phyloP scores from a whole-genome alignment of 2,888 invertebrate genomes.

The Hemaris fuciformis region DNA sequence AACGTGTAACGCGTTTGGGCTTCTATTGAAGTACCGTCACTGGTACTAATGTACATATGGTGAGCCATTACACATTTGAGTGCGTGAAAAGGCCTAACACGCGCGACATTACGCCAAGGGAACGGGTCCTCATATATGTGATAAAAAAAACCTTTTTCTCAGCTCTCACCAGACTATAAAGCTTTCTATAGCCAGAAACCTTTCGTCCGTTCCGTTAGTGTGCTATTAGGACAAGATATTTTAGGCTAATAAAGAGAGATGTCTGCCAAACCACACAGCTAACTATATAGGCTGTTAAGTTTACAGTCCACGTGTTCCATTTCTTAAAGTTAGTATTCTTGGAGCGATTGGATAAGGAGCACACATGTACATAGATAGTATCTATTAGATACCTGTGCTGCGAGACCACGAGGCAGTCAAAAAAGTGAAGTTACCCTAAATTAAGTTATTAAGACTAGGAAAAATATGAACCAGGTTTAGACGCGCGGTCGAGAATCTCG shows the following conservation, averaged over 20 bases:
- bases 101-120: not conserved
- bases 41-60: not conserved
- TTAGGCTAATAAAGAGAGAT: constrained; percentile 1
- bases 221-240: not conserved
- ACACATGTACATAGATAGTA: too few relatives aligned
- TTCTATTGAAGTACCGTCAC: too few relatives aligned
- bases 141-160: constrained; percentile 12
- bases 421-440: too few relatives aligned
- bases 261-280: not conserved
- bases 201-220: constrained; percentile 8
- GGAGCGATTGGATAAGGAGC: too few relatives aligned
- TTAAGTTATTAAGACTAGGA: too few relatives aligned
- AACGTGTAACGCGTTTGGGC: too few relatives aligned
- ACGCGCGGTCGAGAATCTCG: too few relatives aligned
- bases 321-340: too few relatives aligned
- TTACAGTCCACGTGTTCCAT: too few relatives aligned
- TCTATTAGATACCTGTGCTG: too few relatives aligned
- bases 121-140: constrained; percentile 10
- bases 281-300: not conserved
- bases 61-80: not conserved
- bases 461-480: too few relatives aligned
- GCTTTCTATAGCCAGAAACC: constrained; percentile 12
- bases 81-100: not conserved
- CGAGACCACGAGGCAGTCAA: too few relatives aligned
- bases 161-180: constrained; percentile 7